These are phyloP conservation scores for Elysia crispata DNA, from an alignment of 2,888 invertebrate species.

Conservation along the genomic window DNA sequence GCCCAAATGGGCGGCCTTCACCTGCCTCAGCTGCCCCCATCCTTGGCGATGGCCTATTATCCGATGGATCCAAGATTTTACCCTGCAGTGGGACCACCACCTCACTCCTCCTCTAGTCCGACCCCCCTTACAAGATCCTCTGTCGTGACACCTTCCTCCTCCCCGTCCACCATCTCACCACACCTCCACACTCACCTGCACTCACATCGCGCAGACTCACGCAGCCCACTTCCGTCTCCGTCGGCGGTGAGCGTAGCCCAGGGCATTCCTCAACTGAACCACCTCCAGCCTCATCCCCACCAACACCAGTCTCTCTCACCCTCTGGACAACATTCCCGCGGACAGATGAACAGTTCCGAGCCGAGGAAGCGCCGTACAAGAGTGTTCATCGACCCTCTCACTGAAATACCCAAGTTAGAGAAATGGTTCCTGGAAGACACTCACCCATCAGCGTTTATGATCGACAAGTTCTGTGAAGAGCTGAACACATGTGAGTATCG, in stretches of 20 bases:
- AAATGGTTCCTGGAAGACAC: slow-evolving; percentile 98
- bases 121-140: slow-evolving; percentile 9
- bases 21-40: slow-evolving; percentile 69
- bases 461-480: slow-evolving; percentile 98
- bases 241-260: slow-evolving; percentile 38
- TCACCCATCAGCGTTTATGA: slow-evolving; percentile 98
- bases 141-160: slow-evolving; percentile 16
- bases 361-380: slow-evolving; percentile 91
- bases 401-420: slow-evolving; percentile 86
- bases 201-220: slow-evolving; percentile 44
- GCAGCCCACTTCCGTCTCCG: slow-evolving; percentile 42
- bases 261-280: slow-evolving; percentile 27
- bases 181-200: slow-evolving; percentile 36
- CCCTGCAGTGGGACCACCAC: slow-evolving; percentile 42
- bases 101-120: slow-evolving; percentile 35
- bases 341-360: slow-evolving; percentile 44
- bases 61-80: slow-evolving; percentile 69
- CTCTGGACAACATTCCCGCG: slow-evolving; percentile 90
- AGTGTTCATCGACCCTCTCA: slow-evolving; percentile 99
- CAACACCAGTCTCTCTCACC: slow-evolving; percentile 53
- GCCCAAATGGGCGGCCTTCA: slow-evolving; percentile 58
- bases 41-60: slow-evolving; percentile 69
- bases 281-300: slow-evolving; percentile 36
- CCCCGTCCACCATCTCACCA: slow-evolving; percentile 33
- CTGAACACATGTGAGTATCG: slow-evolving; percentile 97